These are phyloP conservation scores for Amblyraja radiata DNA, from an alignment of 2,797 vertebrate species.

Conservation along the genomic window DNA sequence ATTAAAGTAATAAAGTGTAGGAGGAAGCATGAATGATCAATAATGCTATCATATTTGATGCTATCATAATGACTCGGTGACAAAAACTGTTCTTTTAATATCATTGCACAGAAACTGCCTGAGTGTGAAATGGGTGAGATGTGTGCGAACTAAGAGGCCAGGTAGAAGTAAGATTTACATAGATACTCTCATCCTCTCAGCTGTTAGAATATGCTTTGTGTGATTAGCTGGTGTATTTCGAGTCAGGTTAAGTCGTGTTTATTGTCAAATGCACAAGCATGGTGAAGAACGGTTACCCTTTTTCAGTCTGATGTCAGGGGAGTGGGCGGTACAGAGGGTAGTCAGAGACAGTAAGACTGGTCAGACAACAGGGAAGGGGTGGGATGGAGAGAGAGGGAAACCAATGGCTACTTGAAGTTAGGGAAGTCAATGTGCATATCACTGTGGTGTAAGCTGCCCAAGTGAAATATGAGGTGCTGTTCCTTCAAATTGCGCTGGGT, in stretches of 20 bases:
- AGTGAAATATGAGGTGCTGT: no score
- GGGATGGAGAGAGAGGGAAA: no score
- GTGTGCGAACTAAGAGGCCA: neutral
- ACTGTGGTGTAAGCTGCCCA: no score
- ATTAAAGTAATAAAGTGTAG: neutral
- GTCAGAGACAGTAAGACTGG: no score
- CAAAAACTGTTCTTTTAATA: neutral
- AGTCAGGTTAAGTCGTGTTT: neutral
- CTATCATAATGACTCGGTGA: neutral
- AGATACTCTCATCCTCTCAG: neutral
- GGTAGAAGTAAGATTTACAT: neutral
- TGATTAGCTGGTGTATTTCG: neutral
- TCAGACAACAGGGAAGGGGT: no score
- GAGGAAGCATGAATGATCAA: neutral
- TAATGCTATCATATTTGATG: neutral
- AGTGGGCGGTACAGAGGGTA: no score
- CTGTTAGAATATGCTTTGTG: neutral
- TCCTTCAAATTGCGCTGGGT: no score
- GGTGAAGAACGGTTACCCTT: no score
- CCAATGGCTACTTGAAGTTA: no score
- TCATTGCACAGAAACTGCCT: neutral
- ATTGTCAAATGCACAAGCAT: no score
- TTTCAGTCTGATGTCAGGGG: no score
- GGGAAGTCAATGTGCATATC: no score
- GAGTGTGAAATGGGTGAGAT: neutral